These are phyloP conservation scores for Amphimedon queenslandica DNA, from an alignment of 37 sponge, comb jelly and placozoan species.

Conservation along the genomic window DNA sequence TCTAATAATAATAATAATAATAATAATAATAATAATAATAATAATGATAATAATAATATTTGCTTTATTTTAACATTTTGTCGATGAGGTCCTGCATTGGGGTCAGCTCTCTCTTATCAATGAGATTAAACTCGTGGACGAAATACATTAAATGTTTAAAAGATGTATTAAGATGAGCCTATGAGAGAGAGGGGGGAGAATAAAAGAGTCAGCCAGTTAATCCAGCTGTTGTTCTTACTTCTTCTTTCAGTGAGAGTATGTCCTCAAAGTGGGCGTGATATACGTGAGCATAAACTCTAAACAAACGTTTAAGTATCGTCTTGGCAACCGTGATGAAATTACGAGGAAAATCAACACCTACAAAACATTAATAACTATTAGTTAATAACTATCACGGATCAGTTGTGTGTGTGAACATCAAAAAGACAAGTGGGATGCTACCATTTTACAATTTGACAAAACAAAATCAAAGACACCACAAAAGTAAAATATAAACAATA, in stretches of 20 bases:
- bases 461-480: no score
- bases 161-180: slow-evolving; percentile 97
- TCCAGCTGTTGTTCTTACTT: no score
- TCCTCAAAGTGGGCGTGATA: slow-evolving; percentile 96
- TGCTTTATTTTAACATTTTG: slow-evolving; percentile 55
- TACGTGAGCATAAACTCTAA: slow-evolving; percentile 98
- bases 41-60: no score
- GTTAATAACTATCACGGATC: slow-evolving; percentile 39
- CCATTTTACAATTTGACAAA: no score
- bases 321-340: slow-evolving; percentile 94
- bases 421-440: no score
- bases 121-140: slow-evolving; percentile 92
- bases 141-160: slow-evolving; percentile 99
- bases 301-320: slow-evolving; percentile 95
- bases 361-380: background rate
- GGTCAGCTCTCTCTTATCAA: slow-evolving; percentile 94
- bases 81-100: slow-evolving; percentile 97
- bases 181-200: slow-evolving; percentile 4
- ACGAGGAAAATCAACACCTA: slow-evolving; percentile 90
- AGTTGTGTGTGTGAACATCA: slow-evolving; percentile 94
- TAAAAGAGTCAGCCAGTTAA: no score
- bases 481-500: no score
- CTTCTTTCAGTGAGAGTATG: slow-evolving; percentile 81
- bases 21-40: no score
- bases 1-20: no score